Evolutionary conservation across 1,140 invertebrate species (phyloP).

Genomic region (Halyomorpha halys): DNA sequence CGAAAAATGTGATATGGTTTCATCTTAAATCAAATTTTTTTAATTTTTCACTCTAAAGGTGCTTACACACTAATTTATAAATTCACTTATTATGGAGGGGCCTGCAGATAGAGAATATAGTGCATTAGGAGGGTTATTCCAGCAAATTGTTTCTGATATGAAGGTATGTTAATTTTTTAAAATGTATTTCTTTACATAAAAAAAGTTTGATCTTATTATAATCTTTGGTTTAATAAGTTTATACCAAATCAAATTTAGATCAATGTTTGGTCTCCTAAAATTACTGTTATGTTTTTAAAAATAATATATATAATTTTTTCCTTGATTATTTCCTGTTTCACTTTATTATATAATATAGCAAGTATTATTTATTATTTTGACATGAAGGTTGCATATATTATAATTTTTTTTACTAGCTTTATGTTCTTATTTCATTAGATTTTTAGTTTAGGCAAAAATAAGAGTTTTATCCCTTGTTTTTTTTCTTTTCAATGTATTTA

Average conservation of each 20-base stretch:
- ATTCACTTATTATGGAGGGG: conserved; percentile 45
- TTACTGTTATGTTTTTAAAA: too few relatives aligned
- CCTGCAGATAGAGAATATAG: conserved; percentile 65
- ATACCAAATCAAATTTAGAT: background rate
- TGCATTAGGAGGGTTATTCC: conserved; percentile 69
- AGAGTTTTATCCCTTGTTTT: too few relatives aligned
- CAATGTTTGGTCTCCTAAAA: too few relatives aligned
- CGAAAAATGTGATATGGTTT: background rate
- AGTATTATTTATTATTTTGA: too few relatives aligned
- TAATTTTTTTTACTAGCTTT: too few relatives aligned
- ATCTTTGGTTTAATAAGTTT: background rate
- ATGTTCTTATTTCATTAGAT: too few relatives aligned
- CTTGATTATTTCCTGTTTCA: too few relatives aligned
- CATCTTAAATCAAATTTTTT: background rate
- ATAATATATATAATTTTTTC: too few relatives aligned
- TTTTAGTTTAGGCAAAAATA: too few relatives aligned
- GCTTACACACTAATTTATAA: background rate
- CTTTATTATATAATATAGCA: too few relatives aligned
- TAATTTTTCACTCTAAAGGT: background rate
- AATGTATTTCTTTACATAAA: background rate
- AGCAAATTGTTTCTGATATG: conserved; percentile 74
- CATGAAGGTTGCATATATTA: too few relatives aligned
- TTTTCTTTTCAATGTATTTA: too few relatives aligned
- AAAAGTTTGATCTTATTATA: background rate
- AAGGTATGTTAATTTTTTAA: conserved; percentile 48